phyloP scores from a whole-genome alignment of 1,140 invertebrate species.

The Centruroides sculpturatus region DNA sequence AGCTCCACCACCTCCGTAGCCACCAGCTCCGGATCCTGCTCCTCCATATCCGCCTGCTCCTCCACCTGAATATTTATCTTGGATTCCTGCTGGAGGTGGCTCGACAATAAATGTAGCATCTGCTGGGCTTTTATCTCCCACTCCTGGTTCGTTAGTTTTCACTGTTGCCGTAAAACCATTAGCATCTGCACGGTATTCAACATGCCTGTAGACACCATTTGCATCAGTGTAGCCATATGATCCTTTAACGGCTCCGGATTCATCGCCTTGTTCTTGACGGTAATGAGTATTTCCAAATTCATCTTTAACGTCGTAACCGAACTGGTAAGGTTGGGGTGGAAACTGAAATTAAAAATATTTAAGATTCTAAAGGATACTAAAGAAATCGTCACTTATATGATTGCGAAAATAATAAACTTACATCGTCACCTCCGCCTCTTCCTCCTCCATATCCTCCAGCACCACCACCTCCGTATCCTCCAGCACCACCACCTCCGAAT shows the following conservation, averaged over 20 bases:
- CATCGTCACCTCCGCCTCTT: too few relatives aligned
- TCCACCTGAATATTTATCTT: not conserved
- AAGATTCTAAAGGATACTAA: too few relatives aligned
- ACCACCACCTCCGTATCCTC: not conserved
- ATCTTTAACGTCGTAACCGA: constrained; percentile 15
- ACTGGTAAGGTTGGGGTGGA: constrained; percentile 16
- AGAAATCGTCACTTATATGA: too few relatives aligned
- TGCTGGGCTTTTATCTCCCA: constrained; percentile 16
- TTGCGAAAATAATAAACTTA: too few relatives aligned
- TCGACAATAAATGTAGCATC: constrained; percentile 15
- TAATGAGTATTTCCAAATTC: constrained; percentile 16
- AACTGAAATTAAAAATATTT: constrained; percentile 4
- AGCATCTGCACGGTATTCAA: constrained; percentile 16
- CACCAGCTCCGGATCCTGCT: constrained; percentile 14
- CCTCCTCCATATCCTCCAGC: too few relatives aligned
- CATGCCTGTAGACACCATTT: constrained; percentile 13
- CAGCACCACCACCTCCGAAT: constrained; percentile 1
- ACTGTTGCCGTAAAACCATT: constrained; percentile 17
- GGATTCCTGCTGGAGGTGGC: constrained; percentile 13
- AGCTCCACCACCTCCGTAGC: constrained; percentile 6
- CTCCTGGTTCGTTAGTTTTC: constrained; percentile 16
- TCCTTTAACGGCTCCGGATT: constrained; percentile 14
- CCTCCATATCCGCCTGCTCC: constrained; percentile 6
- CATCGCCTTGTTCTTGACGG: constrained; percentile 15
- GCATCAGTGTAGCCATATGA: constrained; percentile 15